phyloP scores from a whole-genome alignment of 2,888 invertebrate species.

The Drosophila hamatofila region DNA sequence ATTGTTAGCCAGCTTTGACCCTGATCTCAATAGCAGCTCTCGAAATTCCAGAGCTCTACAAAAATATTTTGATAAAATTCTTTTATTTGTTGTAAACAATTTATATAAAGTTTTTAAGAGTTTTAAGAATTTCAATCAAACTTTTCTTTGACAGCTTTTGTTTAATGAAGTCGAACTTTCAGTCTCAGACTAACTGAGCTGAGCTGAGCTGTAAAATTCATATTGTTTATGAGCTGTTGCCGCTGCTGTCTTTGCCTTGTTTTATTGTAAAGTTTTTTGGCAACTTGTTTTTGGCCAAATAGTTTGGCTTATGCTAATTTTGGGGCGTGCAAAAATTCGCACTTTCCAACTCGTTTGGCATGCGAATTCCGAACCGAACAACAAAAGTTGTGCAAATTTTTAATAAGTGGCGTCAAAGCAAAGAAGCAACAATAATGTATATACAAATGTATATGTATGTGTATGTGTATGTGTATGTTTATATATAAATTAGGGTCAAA shows the following conservation, averaged over 20 bases:
- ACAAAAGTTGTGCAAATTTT: slow-evolving; percentile 56
- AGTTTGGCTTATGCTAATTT: slow-evolving; percentile 63
- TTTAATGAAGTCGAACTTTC: slow-evolving; percentile 6
- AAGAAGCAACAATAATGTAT: slow-evolving; percentile 46
- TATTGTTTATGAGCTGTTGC: slow-evolving; percentile 27
- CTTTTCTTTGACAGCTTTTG: not conserved
- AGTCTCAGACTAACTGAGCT: slow-evolving; percentile 10
- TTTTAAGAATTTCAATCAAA: not conserved
- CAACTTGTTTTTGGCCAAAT: slow-evolving; percentile 20
- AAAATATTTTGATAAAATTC: not conserved
- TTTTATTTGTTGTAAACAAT: not conserved
- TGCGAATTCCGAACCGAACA: slow-evolving; percentile 48
- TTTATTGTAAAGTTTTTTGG: slow-evolving; percentile 6
- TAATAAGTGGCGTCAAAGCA: slow-evolving; percentile 50
- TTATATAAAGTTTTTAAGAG: not conserved
- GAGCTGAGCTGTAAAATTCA: slow-evolving; percentile 23
- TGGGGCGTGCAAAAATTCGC: slow-evolving; percentile 83
- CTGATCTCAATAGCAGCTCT: slow-evolving; percentile 1
- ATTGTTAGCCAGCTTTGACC: not conserved
- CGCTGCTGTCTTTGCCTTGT: slow-evolving; percentile 18
- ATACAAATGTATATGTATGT: too few species aligned
- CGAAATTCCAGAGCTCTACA: not conserved
- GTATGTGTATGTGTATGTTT: not conserved
- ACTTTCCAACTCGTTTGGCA: slow-evolving; percentile 80
- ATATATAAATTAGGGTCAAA: slow-evolving; percentile 76